phyloP scores from a whole-genome alignment of 2,888 invertebrate species.

The Alloplasta piceator region DNA sequence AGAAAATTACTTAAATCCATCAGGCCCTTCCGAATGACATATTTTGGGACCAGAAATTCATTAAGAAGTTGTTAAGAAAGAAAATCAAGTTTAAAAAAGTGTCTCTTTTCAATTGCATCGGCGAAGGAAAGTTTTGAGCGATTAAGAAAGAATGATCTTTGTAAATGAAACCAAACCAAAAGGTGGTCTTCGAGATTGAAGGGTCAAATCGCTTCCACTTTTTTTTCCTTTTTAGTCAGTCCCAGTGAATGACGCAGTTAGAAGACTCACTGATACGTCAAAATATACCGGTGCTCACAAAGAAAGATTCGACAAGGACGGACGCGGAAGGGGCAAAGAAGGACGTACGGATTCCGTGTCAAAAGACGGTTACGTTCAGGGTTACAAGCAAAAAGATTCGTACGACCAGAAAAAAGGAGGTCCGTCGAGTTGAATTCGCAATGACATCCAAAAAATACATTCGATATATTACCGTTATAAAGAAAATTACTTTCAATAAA shows the following conservation, averaged over 20 bases:
- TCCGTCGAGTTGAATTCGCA: neutral
- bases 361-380: constrained; percentile 80
- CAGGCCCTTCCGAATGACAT: too few species aligned
- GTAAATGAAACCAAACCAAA: too few species aligned
- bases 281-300: constrained; percentile 82
- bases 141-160: too few species aligned
- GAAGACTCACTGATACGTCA: constrained; percentile 81
- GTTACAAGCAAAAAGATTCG: constrained; percentile 69
- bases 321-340: constrained; percentile 81
- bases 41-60: too few species aligned
- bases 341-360: constrained; percentile 79
- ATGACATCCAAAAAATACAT: neutral
- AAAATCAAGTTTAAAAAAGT: too few species aligned
- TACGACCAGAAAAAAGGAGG: constrained; percentile 68
- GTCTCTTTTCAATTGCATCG: too few species aligned
- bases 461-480: too few species aligned
- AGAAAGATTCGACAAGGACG: constrained; percentile 81
- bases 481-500: neutral
- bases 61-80: too few species aligned
- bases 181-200: too few species aligned
- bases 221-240: constrained; percentile 63
- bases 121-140: too few species aligned
- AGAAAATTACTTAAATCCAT: too few species aligned
- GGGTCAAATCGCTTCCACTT: too few species aligned
- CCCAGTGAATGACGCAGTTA: constrained; percentile 76